Evolutionary conservation across 2,797 vertebrate species (phyloP), one percentile per base, ranked within the genome.

Genomic region (Centroberyx gerrardi): DNA sequence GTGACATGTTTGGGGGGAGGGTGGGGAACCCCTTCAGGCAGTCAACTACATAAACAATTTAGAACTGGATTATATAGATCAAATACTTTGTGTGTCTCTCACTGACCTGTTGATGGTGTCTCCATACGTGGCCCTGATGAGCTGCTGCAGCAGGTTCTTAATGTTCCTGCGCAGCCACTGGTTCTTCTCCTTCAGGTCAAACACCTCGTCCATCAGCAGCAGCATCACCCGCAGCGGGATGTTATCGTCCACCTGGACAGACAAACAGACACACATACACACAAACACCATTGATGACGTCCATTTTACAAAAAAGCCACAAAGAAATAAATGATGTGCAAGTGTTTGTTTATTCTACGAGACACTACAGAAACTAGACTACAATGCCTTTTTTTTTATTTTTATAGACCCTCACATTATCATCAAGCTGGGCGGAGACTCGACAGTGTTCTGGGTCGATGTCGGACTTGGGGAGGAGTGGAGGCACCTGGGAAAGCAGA

Each of bases 201-300:
- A 98, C 79, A 99, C 97, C 93, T 99, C 98, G 61, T 99, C 98
- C 98, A 99, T 99, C 75, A 99, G 95, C 55, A 99, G 96, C 62
- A 99, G 94, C 98, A 99, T 99, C 61, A 99, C 97, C 73, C 97
- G 94, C 64, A 99, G 95, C 0, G 98, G 97, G 89, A 98, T 98
- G 91, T 99, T 99, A 83, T 99, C 98, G 76, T 99, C 98, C 90
- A 98, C 98, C 98, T 99, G 87, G 29, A 68, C 8, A 33, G 2
- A 60, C 3, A 53, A 18, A 42, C 3, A 61, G 29, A 70, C 40
- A 7, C 31, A 42, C 28, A 48, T 7, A 28, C 27, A 12, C 2
- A 60, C 28, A 36, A 44, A 59, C n/a, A 29, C 51, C 15, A 28
- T 6, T 28, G 5, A 4, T 1, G 53, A 13, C 40, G 38, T 28